Conservation (phyloP, 2,113 vertebrate species). For the Verasper variegatus region DNA sequence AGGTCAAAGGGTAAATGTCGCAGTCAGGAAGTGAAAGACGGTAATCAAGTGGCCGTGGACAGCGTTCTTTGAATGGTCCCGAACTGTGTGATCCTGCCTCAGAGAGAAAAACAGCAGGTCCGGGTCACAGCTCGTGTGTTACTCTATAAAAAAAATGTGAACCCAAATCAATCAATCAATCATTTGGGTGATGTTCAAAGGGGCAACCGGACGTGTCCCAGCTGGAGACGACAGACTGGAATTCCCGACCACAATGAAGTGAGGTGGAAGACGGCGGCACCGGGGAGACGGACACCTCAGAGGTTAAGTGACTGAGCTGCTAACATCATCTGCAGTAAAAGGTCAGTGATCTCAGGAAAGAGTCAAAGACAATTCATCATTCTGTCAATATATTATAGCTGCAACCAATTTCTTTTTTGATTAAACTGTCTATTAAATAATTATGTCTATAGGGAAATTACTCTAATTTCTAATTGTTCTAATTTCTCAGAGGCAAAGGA, state of each 20-base stretch:
- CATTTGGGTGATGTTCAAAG: slow-evolving; percentile 7
- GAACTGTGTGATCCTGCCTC: neutral
- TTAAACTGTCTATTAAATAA: no score
- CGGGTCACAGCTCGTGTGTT: neutral
- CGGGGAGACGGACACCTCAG: slow-evolving; percentile 40
- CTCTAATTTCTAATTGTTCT: no score
- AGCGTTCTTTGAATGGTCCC: neutral
- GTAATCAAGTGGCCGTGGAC: slow-evolving; percentile 33
- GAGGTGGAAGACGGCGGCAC: slow-evolving; percentile 33
- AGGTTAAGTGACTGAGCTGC: no score
- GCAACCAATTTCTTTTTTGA: no score
- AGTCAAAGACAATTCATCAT: no score
- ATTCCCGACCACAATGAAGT: slow-evolving; percentile 49
- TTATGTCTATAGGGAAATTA: no score
- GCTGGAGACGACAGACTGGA: slow-evolving; percentile 53
- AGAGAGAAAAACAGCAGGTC: neutral
- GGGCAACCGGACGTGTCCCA: slow-evolving; percentile 42
- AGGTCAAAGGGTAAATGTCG: slow-evolving; percentile 74
- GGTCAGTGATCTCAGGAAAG: no score
- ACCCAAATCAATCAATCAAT: neutral
- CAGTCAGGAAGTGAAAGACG: slow-evolving; percentile 63
- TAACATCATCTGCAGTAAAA: no score
- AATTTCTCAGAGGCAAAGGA: neutral
- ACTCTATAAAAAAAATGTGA: slow-evolving; percentile 23
- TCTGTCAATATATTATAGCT: no score